Base-by-base conservation (phyloP, 2,113 vertebrate genomes). In the Pluvianellus socialis region DNA sequence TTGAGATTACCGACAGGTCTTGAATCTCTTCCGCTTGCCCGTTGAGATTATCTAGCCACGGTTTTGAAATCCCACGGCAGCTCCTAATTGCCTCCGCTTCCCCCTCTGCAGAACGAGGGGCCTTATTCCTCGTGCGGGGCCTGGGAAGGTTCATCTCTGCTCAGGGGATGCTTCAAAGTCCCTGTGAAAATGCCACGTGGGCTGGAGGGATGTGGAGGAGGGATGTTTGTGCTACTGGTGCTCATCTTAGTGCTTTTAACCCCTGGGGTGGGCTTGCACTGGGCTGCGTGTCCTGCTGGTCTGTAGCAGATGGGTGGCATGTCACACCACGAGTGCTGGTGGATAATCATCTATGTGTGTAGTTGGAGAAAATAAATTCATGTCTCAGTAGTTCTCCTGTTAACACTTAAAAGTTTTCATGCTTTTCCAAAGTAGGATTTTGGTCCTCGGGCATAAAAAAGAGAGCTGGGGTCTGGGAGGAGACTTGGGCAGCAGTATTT, bases 301-400 rank as follows among this genome's bases (percentile, higher is more conserved):
- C 62, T 18, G 4, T 45, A 32, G 71, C 59, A 32, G 47, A 16
- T 52, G 71, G 82, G 53, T 52, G 82, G 12, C 42, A 6, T 3
- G 2, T 35, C 47, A 23, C 3, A 33, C 53, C 44, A 6, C 5
- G 2, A 18, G 2, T 22, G 16, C 61, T 30, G n/a, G 14, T n/a
- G 32, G 18, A 1, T 8, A 21, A 12, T 7, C 18, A 6, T 30
- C 72, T 8, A 16, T 0, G 2, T 21, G 14, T 65, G 26, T 14
- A 24, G 52, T 0, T 49, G 35, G 71, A 72, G 70, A 67, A 40
- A 52, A 47, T 24, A 50, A 66, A 61, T 40, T 23, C 12, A 33
- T 9, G 23, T 65, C 45, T 56, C 33, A 7, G 55, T 18, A 26
- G 62, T 42, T 75, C 28, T 79, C 5, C 23, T 79, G 30, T 67